Evolutionary conservation across 2,797 vertebrate genomes (phyloP).

Genomic region (Cryptoprocta ferox): DNA sequence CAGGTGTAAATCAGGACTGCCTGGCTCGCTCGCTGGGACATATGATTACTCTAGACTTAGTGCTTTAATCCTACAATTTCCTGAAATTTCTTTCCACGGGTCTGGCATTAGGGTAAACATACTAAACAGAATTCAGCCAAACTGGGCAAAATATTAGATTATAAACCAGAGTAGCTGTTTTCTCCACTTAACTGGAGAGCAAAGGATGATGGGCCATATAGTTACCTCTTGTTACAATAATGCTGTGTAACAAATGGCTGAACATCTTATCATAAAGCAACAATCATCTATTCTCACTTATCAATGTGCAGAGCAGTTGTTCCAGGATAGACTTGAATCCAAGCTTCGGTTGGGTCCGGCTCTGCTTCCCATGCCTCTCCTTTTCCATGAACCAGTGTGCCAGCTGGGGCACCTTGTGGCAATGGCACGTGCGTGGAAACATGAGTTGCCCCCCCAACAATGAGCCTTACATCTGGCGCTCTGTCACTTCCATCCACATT

Average conservation of each 20-base stretch:
- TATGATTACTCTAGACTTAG: not conserved
- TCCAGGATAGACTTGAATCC: not conserved
- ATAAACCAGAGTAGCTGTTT: not conserved
- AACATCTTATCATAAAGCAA: not conserved
- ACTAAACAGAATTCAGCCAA: conserved; percentile 11
- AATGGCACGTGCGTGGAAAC: not conserved
- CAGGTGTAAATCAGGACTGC: not conserved
- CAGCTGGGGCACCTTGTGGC: rapidly evolving
- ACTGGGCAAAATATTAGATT: conserved; percentile 7
- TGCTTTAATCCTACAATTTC: not conserved
- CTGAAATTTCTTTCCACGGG: not conserved
- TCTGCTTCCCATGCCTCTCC: not conserved
- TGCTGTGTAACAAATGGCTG: not conserved
- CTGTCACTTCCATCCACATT: not conserved
- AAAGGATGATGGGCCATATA: not conserved
- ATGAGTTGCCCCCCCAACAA: not conserved
- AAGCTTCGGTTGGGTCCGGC: not conserved
- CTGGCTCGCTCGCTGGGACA: too few relatives aligned
- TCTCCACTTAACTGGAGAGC: not conserved
- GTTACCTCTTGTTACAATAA: not conserved
- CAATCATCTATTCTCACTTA: not conserved
- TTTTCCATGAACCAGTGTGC: not conserved
- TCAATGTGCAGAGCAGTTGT: not conserved
- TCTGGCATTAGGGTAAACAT: not conserved
- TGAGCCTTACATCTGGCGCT: not conserved